Conservation (phyloP, 2,888 invertebrate species). For the Enchytraeus crypticus region DNA sequence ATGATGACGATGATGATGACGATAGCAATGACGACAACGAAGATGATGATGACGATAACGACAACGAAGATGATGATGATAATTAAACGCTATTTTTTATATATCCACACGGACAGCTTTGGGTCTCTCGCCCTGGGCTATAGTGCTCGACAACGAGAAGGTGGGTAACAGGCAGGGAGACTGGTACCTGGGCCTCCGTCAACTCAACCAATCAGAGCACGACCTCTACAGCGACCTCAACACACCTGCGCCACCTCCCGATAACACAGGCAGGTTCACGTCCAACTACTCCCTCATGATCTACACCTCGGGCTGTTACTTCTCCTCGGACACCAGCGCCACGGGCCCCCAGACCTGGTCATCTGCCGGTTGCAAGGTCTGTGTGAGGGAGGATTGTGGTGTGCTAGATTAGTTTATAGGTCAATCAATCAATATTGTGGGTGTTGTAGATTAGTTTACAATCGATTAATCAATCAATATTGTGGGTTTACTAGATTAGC, state of each 20-base stretch:
- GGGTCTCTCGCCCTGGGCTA: slow-evolving; percentile 32
- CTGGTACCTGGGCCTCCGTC: slow-evolving; percentile 43
- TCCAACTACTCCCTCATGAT: slow-evolving; percentile 44
- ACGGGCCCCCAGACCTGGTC: slow-evolving; percentile 5
- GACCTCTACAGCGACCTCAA: slow-evolving; percentile 31
- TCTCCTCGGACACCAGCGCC: too few species aligned
- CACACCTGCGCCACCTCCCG: slow-evolving; percentile 27
- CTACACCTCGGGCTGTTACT: slow-evolving; percentile 46
- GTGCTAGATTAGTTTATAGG: too few species aligned
- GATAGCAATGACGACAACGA: slow-evolving; percentile 4
- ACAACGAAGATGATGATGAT: too few species aligned
- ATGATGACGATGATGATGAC: slow-evolving; percentile 4
- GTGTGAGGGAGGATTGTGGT: too few species aligned
- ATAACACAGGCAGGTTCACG: slow-evolving; percentile 23
- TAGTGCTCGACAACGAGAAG: slow-evolving; percentile 34
- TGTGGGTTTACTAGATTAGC: too few species aligned
- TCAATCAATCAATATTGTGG: neutral
- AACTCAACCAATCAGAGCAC: slow-evolving; percentile 31
- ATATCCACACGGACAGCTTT: too few species aligned
- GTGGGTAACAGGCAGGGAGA: slow-evolving; percentile 23
- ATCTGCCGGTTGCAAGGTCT: slow-evolving; percentile 26
- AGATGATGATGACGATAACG: too few species aligned
- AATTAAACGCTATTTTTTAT: too few species aligned
- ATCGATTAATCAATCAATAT: too few species aligned
- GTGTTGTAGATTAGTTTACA: too few species aligned